A percentile compares a stretch with the other conserved stretches of the same genome.
These are phyloP conservation scores for Narcine bancroftii DNA, from an alignment of 2,113 vertebrate species.

Conservation along the genomic window DNA sequence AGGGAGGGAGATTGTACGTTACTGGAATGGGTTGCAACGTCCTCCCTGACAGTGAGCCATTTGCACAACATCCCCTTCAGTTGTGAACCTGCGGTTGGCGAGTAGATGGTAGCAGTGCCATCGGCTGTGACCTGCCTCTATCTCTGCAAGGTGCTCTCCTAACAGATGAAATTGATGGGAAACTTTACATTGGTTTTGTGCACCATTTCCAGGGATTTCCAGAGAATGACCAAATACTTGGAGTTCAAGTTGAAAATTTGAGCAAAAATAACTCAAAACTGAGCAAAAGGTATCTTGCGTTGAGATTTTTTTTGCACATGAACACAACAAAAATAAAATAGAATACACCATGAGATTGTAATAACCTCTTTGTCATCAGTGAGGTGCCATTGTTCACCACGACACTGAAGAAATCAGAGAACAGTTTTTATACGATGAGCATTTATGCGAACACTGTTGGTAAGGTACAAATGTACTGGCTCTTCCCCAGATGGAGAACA, in stretches of 20 bases:
- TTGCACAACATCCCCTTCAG: neutral
- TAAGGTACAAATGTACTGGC: slow-evolving; percentile 50
- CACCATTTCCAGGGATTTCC: neutral
- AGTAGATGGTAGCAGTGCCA: slow-evolving; percentile 66
- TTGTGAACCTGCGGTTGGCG: slow-evolving; percentile 51
- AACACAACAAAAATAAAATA: neutral
- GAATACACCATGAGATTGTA: neutral
- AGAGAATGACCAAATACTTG: neutral
- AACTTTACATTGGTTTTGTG: neutral
- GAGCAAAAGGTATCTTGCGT: neutral
- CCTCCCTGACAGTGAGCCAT: neutral
- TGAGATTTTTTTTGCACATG: neutral
- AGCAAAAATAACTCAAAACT: no score
- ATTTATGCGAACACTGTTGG: slow-evolving; percentile 49
- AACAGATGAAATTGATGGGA: neutral
- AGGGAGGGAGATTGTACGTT: neutral
- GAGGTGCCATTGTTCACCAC: neutral
- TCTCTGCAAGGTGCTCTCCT: neutral
- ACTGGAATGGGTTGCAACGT: no score
- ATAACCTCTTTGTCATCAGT: neutral
- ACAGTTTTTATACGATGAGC: neutral
- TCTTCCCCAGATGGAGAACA: slow-evolving; percentile 42
- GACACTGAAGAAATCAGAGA: neutral
- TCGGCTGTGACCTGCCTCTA: slow-evolving; percentile 36
- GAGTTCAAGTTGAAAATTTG: neutral